phyloP scores from a whole-genome alignment of 1,140 invertebrate genomes.

The Pseudomyrmex sp. region DNA sequence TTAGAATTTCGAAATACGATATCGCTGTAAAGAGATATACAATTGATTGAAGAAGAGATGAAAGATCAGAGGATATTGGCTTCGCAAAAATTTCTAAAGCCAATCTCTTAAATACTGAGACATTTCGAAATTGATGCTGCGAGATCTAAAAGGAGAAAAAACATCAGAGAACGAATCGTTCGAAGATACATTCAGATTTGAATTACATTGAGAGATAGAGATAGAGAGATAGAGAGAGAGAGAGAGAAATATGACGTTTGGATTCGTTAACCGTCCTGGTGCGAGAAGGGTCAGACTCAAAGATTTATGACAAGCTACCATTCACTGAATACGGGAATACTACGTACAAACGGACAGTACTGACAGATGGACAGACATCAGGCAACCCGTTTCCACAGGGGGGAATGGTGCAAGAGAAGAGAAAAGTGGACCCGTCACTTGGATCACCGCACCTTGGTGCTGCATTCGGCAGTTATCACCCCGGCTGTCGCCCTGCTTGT shows the following conservation, averaged over 20 bases:
- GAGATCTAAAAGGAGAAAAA: conserved; percentile 16
- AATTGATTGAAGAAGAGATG: background rate
- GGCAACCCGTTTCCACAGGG: conserved; percentile 16
- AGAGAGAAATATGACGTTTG: background rate
- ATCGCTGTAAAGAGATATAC: background rate
- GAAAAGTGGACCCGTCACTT: conserved; percentile 34
- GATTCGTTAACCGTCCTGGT: conserved; percentile 8
- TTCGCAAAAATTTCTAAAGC: background rate
- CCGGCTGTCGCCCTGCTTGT: conserved; percentile 62
- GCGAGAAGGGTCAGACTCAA: conserved; percentile 33
- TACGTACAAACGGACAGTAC: conserved; percentile 31
- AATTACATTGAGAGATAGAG: background rate
- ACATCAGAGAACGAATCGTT: conserved; percentile 17
- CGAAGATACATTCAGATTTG: conserved; percentile 17
- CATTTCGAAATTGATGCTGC: conserved; percentile 15
- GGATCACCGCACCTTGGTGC: conserved; percentile 71
- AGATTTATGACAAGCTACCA: conserved; percentile 31
- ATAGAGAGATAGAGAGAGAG: no score
- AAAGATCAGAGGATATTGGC: no score
- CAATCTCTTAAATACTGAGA: conserved; percentile 4
- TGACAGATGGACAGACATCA: conserved; percentile 26
- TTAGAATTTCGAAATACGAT: background rate
- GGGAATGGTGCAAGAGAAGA: conserved; percentile 6
- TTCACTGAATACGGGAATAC: conserved; percentile 34
- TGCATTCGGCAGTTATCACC: conserved; percentile 69